phyloP scores from a whole-genome alignment of 92 coral and sea anemone species.

The Galaxea fascicularis region DNA sequence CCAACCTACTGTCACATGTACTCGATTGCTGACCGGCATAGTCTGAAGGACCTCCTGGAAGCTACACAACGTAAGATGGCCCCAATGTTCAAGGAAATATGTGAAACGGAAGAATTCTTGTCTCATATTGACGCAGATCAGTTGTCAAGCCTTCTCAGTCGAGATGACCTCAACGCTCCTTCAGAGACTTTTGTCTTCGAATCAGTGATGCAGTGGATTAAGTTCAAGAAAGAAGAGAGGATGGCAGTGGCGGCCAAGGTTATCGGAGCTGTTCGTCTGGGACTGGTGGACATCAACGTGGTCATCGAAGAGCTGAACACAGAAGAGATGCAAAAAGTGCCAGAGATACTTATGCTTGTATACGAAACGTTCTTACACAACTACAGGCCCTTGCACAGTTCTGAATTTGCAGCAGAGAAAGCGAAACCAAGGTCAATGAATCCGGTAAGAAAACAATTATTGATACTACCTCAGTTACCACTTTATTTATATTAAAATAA shows the following conservation, averaged over 20 bases:
- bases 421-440: constrained; percentile 6
- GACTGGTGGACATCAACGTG: not conserved
- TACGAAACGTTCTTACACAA: not conserved
- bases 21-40: not conserved
- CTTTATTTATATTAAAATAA: too few relatives aligned
- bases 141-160: not conserved
- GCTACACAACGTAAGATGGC: not conserved
- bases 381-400: not conserved
- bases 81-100: not conserved
- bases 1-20: not conserved
- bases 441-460: not conserved
- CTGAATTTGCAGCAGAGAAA: not conserved
- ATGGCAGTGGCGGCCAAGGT: not conserved
- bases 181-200: not conserved
- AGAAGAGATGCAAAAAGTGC: not conserved
- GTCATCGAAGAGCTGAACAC: not conserved
- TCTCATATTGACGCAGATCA: not conserved
- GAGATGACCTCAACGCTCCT: constrained; percentile 1
- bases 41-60: not conserved
- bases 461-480: not conserved
- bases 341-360: not conserved
- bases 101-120: not conserved
- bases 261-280: not conserved
- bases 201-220: constrained; percentile 3
- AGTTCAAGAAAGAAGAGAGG: not conserved